These are phyloP conservation scores for Setipinna tenuifilis DNA, from an alignment of 2,797 vertebrate species.

Conservation along the genomic window DNA sequence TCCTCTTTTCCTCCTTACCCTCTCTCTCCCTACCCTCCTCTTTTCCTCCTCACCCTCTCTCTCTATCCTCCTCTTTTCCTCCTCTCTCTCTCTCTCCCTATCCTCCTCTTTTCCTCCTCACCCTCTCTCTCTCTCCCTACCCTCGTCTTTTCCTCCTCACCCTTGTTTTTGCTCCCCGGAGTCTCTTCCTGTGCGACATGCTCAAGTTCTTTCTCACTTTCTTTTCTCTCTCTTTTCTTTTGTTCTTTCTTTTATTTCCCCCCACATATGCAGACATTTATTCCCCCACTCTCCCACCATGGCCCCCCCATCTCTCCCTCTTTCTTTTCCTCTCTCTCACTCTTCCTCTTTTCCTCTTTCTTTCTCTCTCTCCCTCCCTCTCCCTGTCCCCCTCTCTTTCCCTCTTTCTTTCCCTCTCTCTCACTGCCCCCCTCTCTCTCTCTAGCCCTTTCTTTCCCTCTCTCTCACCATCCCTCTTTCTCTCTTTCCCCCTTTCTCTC, in stretches of 20 bases:
- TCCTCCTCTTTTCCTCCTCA: neutral
- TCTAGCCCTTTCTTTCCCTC: neutral
- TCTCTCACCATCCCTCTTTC: neutral
- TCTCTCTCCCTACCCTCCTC: neutral
- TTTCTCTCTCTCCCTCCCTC: neutral
- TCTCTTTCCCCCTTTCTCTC: too few species aligned
- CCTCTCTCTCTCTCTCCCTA: neutral
- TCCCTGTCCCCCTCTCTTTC: neutral
- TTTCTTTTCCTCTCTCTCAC: neutral
- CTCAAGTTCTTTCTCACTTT: neutral
- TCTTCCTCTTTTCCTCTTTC: neutral
- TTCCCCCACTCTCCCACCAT: neutral
- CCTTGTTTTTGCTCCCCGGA: neutral
- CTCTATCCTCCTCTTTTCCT: neutral
- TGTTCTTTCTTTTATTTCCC: slow-evolving; percentile 5
- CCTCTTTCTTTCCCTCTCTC: neutral
- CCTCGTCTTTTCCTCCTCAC: neutral
- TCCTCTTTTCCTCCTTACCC: neutral
- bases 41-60: neutral
- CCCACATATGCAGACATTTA: slow-evolving; percentile 4
- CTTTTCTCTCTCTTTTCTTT: too few species aligned
- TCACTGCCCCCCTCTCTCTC: neutral
- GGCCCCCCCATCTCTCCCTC: neutral
- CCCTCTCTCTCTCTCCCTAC: neutral
- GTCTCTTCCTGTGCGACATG: neutral